Evolutionary conservation across 2,797 vertebrate genomes (phyloP).

Genomic region (Pseudochirops corinnae): DNA sequence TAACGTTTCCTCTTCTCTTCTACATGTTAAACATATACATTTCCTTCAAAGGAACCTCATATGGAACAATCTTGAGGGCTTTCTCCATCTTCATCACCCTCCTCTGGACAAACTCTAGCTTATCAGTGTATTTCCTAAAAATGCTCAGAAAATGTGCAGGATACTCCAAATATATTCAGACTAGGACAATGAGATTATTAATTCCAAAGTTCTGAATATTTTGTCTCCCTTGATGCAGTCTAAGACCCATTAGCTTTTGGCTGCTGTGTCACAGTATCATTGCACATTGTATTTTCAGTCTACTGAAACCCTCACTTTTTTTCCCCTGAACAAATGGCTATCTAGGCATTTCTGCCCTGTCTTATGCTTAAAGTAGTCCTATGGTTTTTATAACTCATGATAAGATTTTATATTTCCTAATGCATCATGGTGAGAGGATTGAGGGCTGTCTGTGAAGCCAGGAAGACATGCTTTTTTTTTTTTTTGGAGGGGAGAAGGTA

Average conservation of each 20-base stretch:
- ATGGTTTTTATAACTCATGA: background rate
- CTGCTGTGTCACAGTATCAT: background rate
- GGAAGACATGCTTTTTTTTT: background rate
- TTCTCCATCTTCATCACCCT: background rate
- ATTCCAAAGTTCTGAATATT: background rate
- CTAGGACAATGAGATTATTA: background rate
- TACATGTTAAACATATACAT: too few relatives aligned
- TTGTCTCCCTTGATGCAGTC: background rate
- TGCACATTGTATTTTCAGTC: background rate
- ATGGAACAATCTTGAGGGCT: background rate
- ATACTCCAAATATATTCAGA: background rate
- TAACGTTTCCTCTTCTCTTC: background rate
- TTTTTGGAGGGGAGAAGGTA: too few relatives aligned
- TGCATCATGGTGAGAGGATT: background rate
- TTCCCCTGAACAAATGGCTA: background rate
- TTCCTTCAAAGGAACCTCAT: background rate
- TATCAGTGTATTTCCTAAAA: background rate
- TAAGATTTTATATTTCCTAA: background rate
- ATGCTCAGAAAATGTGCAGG: background rate
- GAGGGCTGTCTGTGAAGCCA: background rate
- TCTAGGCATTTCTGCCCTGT: background rate
- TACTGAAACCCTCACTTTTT: background rate
- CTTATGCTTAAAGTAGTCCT: background rate
- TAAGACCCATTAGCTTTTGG: background rate
- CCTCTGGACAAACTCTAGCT: background rate